Conservation (phyloP, 1,140 invertebrate species). For the Tribolium madens region DNA sequence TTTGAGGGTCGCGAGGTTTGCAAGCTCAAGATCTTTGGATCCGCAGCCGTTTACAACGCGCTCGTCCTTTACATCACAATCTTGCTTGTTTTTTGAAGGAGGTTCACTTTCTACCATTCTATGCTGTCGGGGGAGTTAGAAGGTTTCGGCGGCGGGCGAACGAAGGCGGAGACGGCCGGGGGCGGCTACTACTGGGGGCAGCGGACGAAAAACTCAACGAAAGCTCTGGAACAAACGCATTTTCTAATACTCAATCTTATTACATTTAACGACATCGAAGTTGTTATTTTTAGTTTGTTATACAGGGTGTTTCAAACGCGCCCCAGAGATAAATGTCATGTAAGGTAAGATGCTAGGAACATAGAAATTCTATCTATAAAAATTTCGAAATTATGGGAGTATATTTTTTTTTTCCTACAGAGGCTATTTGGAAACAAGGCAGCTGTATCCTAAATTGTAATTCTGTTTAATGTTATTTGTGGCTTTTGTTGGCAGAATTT, state of each 20-base stretch:
- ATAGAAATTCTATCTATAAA: no score
- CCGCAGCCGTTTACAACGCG: conserved; percentile 79
- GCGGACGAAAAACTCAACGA: conserved; percentile 52
- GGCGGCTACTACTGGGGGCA: conserved; percentile 56
- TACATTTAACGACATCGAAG: no score
- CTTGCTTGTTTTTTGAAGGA: conserved; percentile 57
- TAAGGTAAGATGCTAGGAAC: no score
- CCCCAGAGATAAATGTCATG: no score
- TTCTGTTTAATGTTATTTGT: no score
- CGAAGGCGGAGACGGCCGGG: conserved; percentile 34
- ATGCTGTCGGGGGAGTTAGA: conserved; percentile 51
- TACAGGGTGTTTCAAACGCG: no score
- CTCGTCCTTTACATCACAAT: conserved; percentile 85
- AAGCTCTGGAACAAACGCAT: conserved; percentile 51
- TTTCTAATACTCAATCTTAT: not conserved
- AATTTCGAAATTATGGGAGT: no score
- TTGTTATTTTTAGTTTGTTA: no score
- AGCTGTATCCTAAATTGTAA: no score
- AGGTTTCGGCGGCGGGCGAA: conserved; percentile 34
- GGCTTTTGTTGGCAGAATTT: no score
- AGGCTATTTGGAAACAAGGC: no score
- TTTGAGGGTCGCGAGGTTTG: conserved; percentile 51
- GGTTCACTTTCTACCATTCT: conserved; percentile 65
- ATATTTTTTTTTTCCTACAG: no score
- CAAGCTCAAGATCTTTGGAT: conserved; percentile 77